Conservation (phyloP, 2,888 invertebrate species). For the Phasia obesa region DNA sequence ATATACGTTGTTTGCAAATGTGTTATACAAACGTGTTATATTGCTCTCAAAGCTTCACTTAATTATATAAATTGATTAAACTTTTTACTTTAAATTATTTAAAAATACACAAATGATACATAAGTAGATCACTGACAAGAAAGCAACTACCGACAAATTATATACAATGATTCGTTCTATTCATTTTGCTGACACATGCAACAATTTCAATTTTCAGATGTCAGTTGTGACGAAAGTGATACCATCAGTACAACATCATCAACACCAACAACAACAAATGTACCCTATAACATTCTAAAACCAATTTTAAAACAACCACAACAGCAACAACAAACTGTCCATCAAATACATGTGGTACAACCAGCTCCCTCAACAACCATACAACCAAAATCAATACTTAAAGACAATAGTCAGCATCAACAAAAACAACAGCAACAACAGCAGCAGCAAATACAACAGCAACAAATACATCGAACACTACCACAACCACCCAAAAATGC, state of each 20-base stretch:
- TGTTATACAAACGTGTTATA: too few species aligned
- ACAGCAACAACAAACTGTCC: conserved; percentile 67
- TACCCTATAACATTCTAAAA: conserved; percentile 74
- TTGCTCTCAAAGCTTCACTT: too few species aligned
- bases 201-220: conserved; percentile 72
- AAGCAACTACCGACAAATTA: background rate
- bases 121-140: background rate
- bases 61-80: too few species aligned
- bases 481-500: conserved; percentile 76
- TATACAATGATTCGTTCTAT: background rate
- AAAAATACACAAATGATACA: too few species aligned
- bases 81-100: too few species aligned
- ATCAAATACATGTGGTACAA: conserved; percentile 70
- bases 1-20: too few species aligned
- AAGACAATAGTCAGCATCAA: conserved; percentile 71
- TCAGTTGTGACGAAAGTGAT: conserved; percentile 80
- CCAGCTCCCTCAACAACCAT: conserved; percentile 67
- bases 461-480: conserved; percentile 74
- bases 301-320: conserved; percentile 78
- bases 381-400: conserved; percentile 68
- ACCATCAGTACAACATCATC: conserved; percentile 77
- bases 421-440: conserved; percentile 70
- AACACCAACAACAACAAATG: conserved; percentile 75
- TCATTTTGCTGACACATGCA: conserved; percentile 25
- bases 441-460: conserved; percentile 65